Conservation (phyloP, 2,888 invertebrate species). For the Leucania comma region DNA sequence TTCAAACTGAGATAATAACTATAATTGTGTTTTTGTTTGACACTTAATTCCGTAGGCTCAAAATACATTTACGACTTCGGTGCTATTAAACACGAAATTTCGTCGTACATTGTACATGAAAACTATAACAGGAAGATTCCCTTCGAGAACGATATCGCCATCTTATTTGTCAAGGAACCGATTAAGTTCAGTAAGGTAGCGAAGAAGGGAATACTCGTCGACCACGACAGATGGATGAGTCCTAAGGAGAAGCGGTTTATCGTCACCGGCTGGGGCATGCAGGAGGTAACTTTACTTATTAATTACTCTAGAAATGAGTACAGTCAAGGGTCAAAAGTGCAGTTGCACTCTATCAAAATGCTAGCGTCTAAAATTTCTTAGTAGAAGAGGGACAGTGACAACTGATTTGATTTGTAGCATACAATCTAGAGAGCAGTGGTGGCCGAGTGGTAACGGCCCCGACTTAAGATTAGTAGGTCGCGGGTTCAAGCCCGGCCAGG, state of each 20-base stretch:
- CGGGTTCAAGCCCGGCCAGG: too few relatives aligned
- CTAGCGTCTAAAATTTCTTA: too few relatives aligned
- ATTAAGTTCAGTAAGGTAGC: constrained; percentile 67
- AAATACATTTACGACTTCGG: constrained; percentile 73
- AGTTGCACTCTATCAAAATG: too few relatives aligned
- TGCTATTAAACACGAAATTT: constrained; percentile 67
- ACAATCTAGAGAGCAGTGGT: too few relatives aligned
- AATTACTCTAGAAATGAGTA: background rate
- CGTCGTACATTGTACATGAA: constrained; percentile 70
- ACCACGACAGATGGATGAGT: constrained; percentile 75
- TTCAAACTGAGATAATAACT: background rate
- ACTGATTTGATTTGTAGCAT: too few relatives aligned
- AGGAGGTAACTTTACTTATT: constrained; percentile 65
- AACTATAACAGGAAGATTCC: constrained; percentile 72
- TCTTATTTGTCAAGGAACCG: constrained; percentile 72
- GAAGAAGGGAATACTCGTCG: constrained; percentile 75
- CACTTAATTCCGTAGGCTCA: constrained; percentile 70
- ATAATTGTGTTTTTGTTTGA: constrained; percentile 4
- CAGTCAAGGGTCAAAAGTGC: too few relatives aligned
- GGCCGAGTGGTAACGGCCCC: too few relatives aligned
- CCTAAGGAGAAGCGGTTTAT: constrained; percentile 66
- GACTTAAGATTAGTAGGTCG: too few relatives aligned
- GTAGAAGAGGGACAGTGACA: too few relatives aligned
- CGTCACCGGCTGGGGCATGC: constrained; percentile 83
- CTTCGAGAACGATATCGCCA: constrained; percentile 80